A percentile compares a stretch with the other conserved stretches of the same genome.
Conservation (phyloP, 2,113 vertebrate genomes). For the Oreochromis aureus region DNA sequence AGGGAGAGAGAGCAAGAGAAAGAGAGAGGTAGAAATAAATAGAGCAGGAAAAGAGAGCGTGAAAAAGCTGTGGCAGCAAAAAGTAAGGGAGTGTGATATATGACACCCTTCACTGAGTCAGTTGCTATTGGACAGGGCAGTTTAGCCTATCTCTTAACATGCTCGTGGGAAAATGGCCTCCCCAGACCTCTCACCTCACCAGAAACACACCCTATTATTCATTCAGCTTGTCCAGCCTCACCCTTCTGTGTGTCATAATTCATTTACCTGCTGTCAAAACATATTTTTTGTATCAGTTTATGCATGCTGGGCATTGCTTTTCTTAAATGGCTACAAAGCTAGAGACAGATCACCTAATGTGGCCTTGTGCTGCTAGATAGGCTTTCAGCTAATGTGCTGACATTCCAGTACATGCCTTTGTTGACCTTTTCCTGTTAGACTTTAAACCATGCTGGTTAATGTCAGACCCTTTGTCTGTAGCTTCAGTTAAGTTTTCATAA, state of each 20-base stretch:
- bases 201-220: slow-evolving; percentile 39
- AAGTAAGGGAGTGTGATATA: slow-evolving; percentile 39
- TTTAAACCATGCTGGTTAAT: not conserved
- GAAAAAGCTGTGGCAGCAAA: not conserved
- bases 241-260: not conserved
- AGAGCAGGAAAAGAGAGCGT: not conserved
- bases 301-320: not conserved
- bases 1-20: not conserved
- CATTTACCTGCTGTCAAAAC: not conserved
- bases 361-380: not conserved
- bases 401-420: not conserved
- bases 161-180: slow-evolving; percentile 49
- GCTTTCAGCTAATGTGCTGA: not conserved
- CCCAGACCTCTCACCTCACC: not conserved
- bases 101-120: slow-evolving; percentile 30
- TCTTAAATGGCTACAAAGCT: not conserved
- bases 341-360: not conserved
- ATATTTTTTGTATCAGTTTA: not conserved
- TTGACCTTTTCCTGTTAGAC: not conserved
- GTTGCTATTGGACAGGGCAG: not conserved
- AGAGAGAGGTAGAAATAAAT: not conserved
- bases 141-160: slow-evolving; percentile 16
- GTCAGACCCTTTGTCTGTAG: not conserved
- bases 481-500: not conserved
- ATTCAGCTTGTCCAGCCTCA: slow-evolving; percentile 22